Percentiles rank a stretch among this genome's conserved stretches.
These are phyloP conservation scores for Cynoglossus semilaevis DNA, from an alignment of 2,113 vertebrate genomes.

Conservation along the genomic window DNA sequence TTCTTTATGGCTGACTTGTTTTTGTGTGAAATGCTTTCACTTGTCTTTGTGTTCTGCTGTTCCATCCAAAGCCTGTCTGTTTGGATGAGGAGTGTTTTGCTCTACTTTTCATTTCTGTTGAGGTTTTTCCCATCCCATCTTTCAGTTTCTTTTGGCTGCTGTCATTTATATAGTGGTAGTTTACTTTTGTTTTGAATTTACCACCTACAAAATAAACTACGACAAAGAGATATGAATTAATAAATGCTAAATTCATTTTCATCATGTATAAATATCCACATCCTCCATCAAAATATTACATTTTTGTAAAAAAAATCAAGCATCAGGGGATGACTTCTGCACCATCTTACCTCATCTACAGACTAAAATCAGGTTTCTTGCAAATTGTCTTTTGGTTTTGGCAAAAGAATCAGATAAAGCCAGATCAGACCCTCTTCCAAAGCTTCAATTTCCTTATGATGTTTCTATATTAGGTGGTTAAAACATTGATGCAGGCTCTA, in stretches of 20 bases:
- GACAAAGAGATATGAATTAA: not conserved
- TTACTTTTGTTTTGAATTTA: constrained; percentile 9
- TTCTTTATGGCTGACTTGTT: constrained; percentile 29
- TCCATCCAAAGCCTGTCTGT: constrained; percentile 41
- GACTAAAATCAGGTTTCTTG: too few relatives aligned
- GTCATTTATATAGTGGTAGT: constrained; percentile 16
- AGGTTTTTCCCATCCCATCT: constrained; percentile 48
- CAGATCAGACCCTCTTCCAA: too few relatives aligned
- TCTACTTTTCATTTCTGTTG: constrained; percentile 49
- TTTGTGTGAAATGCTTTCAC: constrained; percentile 29
- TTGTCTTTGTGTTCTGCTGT: constrained; percentile 24
- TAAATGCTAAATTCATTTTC: not conserved
- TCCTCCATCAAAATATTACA: too few relatives aligned
- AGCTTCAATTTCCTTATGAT: too few relatives aligned
- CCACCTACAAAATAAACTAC: constrained; percentile 6
- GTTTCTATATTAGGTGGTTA: too few relatives aligned
- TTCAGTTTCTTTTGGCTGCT: constrained; percentile 33
- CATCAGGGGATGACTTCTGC: too few relatives aligned
- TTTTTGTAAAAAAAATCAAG: too few relatives aligned
- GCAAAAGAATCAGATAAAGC: too few relatives aligned
- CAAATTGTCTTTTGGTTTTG: too few relatives aligned
- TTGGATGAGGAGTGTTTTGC: constrained; percentile 53
- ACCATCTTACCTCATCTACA: too few relatives aligned
- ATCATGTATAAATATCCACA: too few relatives aligned
- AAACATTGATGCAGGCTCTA: too few relatives aligned